Percentiles rank a stretch among this genome's conserved stretches.
phyloP scores from a whole-genome alignment of 1,140 invertebrate species.

The Scaptodrosophila lebanonensis region DNA sequence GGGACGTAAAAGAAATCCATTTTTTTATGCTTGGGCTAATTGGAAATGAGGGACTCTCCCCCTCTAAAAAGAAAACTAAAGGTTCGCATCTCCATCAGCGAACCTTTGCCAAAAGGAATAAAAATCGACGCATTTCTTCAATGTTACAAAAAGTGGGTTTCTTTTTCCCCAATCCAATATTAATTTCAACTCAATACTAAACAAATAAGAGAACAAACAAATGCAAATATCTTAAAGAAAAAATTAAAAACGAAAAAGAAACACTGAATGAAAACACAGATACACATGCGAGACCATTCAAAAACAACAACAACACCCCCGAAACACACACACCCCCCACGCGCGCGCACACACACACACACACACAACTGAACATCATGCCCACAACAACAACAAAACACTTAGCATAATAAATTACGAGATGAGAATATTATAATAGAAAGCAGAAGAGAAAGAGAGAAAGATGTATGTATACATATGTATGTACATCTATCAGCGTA shows the following conservation, averaged over 20 bases:
- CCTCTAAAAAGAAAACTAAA: no score
- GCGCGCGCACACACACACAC: constrained; percentile 3
- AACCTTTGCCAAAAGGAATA: no score
- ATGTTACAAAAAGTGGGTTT: no score
- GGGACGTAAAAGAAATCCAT: no score
- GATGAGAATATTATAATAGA: neutral
- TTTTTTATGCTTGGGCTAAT: no score
- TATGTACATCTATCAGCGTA: constrained; percentile 4
- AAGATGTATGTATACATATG: constrained; percentile 4
- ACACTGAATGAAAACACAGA: constrained; percentile 6
- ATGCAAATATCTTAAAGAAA: constrained; percentile 40
- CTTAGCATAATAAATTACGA: constrained; percentile 60
- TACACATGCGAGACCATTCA: constrained; percentile 10
- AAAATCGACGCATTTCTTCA: no score
- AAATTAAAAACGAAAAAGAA: constrained; percentile 21
- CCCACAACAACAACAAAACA: constrained; percentile 32
- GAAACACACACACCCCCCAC: neutral
- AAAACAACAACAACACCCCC: neutral
- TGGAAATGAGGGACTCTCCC: no score
- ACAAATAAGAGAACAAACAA: constrained; percentile 42
- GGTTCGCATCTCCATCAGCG: no score
- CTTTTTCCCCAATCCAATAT: constrained; percentile 16
- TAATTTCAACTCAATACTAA: constrained; percentile 70
- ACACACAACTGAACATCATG: constrained; percentile 5
- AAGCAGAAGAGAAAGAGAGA: constrained; percentile 30